A percentile compares a stretch with the other conserved stretches of the same genome.
phyloP scores from a whole-genome alignment of 2,797 vertebrate genomes.

The Propithecus deckenii region DNA sequence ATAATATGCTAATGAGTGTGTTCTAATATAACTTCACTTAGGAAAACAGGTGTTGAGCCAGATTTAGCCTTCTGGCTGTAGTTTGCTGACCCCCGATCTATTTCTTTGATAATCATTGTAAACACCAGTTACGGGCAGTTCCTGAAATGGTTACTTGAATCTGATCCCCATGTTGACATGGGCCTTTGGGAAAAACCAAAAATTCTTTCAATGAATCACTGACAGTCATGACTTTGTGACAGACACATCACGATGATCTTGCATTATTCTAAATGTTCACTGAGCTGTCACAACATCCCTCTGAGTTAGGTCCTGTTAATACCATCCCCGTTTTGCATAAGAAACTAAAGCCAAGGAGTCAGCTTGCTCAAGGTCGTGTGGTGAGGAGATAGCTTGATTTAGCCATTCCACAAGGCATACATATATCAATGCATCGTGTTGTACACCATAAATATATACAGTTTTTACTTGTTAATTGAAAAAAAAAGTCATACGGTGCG shows the following conservation, averaged over 20 bases:
- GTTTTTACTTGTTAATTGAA: not conserved
- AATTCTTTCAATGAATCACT: not conserved
- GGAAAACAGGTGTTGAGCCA: accelerated
- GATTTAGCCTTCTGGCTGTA: not conserved
- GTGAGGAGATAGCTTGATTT: not conserved
- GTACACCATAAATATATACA: not conserved
- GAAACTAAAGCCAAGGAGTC: not conserved
- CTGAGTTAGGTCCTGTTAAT: not conserved
- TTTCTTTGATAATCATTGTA: not conserved
- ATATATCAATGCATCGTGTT: not conserved
- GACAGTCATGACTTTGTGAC: not conserved
- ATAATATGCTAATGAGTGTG: not conserved
- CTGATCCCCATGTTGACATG: not conserved
- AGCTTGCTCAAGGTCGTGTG: too few species aligned
- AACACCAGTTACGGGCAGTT: not conserved
- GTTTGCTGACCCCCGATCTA: not conserved
- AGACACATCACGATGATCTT: not conserved
- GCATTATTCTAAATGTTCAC: not conserved
- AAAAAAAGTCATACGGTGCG: not conserved
- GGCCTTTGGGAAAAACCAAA: not conserved
- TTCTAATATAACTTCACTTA: not conserved
- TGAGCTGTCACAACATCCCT: not conserved
- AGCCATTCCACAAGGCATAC: not conserved
- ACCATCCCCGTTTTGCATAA: not conserved
- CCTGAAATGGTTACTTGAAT: not conserved